Conservation (phyloP, 2,797 vertebrate genomes). For the Melanotaenia parkinsoni region DNA sequence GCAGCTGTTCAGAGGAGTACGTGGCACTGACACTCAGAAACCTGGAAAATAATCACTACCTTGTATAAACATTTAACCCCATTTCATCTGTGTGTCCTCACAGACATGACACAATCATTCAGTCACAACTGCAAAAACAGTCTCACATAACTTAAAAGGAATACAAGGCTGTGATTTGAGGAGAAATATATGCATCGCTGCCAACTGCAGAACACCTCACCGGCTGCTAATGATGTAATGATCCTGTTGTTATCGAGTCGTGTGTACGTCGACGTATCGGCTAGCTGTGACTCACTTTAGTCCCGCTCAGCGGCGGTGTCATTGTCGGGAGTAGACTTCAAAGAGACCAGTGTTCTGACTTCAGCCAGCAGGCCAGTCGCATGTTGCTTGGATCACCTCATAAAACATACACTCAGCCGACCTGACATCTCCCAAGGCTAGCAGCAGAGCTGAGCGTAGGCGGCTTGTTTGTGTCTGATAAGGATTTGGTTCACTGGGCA, state of each 20-base stretch:
- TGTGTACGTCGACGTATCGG: slow-evolving; percentile 32
- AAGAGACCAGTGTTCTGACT: slow-evolving; percentile 55
- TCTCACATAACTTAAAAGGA: slow-evolving; percentile 25
- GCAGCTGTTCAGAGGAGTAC: slow-evolving; percentile 58
- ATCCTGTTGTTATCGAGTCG: slow-evolving; percentile 33
- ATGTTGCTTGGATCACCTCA: slow-evolving; percentile 65
- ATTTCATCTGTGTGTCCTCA: slow-evolving; percentile 10
- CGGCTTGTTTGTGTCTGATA: slow-evolving; percentile 77
- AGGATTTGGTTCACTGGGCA: slow-evolving; percentile 71
- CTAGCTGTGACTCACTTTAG: slow-evolving; percentile 54
- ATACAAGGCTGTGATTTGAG: slow-evolving; percentile 46
- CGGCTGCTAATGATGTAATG: slow-evolving; percentile 35
- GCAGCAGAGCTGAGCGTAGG: slow-evolving; percentile 65
- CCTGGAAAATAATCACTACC: slow-evolving; percentile 39
- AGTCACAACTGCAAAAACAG: slow-evolving; percentile 30
- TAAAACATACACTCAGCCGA: slow-evolving; percentile 61
- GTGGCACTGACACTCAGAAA: slow-evolving; percentile 44
- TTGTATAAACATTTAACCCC: slow-evolving; percentile 42
- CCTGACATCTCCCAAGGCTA: slow-evolving; percentile 69
- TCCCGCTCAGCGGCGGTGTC: slow-evolving; percentile 53
- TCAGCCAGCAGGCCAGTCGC: slow-evolving; percentile 52
- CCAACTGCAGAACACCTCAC: slow-evolving; percentile 14
- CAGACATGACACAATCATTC: slow-evolving; percentile 31
- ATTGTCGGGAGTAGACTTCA: slow-evolving; percentile 62
- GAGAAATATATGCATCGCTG: background rate